Evolutionary conservation across 92 coral and sea anemone genomes (phyloP), one percentile per base, ranked within the genome.

Genomic region (Zoanthus solanderi): DNA sequence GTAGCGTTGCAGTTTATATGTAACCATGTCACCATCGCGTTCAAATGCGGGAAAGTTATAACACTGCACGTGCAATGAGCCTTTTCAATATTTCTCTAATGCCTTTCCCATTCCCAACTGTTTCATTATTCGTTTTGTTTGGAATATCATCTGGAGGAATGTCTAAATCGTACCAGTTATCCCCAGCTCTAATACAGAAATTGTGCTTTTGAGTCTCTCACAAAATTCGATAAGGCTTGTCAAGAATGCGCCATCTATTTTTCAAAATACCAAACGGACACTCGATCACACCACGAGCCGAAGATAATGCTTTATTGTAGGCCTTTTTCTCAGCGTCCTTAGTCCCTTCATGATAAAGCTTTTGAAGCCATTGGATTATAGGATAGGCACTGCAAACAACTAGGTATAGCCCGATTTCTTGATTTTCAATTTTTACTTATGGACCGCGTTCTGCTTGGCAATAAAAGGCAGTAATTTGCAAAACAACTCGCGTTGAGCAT

Each of bases 361-460:
- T 72, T 72, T 72, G 76, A 72, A 72, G 52, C 76, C 76, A 72
- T 34, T 72, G 76, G 76, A 4, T 72, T 71, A 29, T 1, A 71
- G 75, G 75, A 71, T 71, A 71, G 13, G 75, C 75, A 71, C 75
- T 71, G 75, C 30, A 52, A 72, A 52, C 53, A 72, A 72, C 76
- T 72, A 72, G 76, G 76, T 72, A 72, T 10, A 53, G 76, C 76
- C 18, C 76, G 37, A 72, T 72, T 16, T 72, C 76, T 34, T 72
- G 76, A 72, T 72, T 72, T 71, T 72, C 76, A 72, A 72, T 72
- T 52, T 72, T 1, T 8, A 72, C 75, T 71, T 44, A 28, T 71
- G 75, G 75, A 28, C 75, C 75, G 75, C 45, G 75, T 71, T 71
- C 75, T 71, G 75, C 75, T 71, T 71, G 75, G 15, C 75, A 12